These are phyloP conservation scores for Chesias legatella DNA, from an alignment of 2,888 invertebrate genomes.

Conservation along the genomic window DNA sequence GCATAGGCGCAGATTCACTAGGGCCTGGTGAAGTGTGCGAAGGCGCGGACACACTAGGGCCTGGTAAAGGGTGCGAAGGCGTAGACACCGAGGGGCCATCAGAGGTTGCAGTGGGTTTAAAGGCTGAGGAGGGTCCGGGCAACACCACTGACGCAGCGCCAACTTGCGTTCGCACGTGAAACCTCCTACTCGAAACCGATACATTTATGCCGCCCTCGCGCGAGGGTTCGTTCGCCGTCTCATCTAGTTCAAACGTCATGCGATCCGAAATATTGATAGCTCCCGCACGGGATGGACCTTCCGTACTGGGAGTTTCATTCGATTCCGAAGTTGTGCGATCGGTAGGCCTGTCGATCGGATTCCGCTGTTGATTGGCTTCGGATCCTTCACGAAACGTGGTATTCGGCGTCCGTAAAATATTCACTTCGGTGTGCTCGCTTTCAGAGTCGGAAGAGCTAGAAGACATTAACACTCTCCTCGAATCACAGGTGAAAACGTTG, in stretches of 20 bases:
- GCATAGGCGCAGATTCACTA: too few species aligned
- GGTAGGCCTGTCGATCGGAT: neutral
- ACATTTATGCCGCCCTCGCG: conserved; percentile 22
- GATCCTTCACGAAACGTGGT: conserved; percentile 53
- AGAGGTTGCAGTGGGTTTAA: neutral
- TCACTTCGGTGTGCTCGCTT: conserved; percentile 65
- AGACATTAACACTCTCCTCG: conserved; percentile 49
- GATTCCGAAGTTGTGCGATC: neutral
- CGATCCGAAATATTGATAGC: conserved; percentile 15
- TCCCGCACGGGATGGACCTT: conserved; percentile 9
- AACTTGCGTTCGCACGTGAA: conserved; percentile 58
- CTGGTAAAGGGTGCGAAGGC: too few species aligned
- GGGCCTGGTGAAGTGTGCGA: too few species aligned
- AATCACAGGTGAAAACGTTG: conserved; percentile 44
- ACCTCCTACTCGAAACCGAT: conserved; percentile 48
- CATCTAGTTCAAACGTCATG: conserved; percentile 20
- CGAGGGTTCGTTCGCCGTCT: conserved; percentile 16
- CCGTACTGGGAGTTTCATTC: too few species aligned
- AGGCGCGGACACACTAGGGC: too few species aligned
- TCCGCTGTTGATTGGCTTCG: conserved; percentile 18
- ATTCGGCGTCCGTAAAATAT: conserved; percentile 65
- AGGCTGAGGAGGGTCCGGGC: neutral
- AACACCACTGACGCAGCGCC: conserved; percentile 10
- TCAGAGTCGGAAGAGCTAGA: conserved; percentile 71
- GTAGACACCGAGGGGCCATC: too few species aligned